These are phyloP conservation scores for Nibea albiflora DNA, from an alignment of 2,113 vertebrate genomes.

Conservation along the genomic window DNA sequence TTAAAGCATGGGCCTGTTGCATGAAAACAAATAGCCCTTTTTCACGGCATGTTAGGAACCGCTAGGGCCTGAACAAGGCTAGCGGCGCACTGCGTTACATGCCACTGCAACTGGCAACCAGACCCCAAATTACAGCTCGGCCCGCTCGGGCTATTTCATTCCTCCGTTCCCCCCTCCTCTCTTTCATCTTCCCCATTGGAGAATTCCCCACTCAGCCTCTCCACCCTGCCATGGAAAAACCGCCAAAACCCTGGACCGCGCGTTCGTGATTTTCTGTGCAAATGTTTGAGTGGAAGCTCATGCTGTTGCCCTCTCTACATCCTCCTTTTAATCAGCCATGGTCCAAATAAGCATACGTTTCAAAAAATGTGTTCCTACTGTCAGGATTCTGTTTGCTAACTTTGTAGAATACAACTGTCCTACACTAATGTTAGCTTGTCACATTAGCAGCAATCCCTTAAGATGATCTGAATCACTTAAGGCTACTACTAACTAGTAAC, in stretches of 20 bases:
- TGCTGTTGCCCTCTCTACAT: constrained; percentile 21
- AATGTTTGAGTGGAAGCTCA: constrained; percentile 22
- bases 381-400: not conserved
- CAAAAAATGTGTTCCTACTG: not conserved
- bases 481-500: too few species aligned
- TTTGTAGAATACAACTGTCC: too few species aligned
- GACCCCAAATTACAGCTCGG: constrained; percentile 65
- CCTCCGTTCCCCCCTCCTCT: constrained; percentile 31
- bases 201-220: constrained; percentile 55
- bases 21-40: constrained; percentile 48
- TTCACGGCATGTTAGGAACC: constrained; percentile 47
- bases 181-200: constrained; percentile 64
- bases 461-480: too few species aligned
- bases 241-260: constrained; percentile 23
- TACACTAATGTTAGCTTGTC: too few species aligned
- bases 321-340: constrained; percentile 38
- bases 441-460: too few species aligned
- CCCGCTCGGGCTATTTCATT: constrained; percentile 21
- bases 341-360: constrained; percentile 6
- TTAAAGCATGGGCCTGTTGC: constrained; percentile 39
- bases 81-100: constrained; percentile 25
- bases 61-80: constrained; percentile 17
- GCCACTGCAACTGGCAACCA: constrained; percentile 62
- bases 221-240: constrained; percentile 53
- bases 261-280: constrained; percentile 47